Evolutionary conservation across 92 coral and sea anemone species (phyloP), one percentile per base, ranked within the genome.

Genomic region (Palythoa heliodiscus): DNA sequence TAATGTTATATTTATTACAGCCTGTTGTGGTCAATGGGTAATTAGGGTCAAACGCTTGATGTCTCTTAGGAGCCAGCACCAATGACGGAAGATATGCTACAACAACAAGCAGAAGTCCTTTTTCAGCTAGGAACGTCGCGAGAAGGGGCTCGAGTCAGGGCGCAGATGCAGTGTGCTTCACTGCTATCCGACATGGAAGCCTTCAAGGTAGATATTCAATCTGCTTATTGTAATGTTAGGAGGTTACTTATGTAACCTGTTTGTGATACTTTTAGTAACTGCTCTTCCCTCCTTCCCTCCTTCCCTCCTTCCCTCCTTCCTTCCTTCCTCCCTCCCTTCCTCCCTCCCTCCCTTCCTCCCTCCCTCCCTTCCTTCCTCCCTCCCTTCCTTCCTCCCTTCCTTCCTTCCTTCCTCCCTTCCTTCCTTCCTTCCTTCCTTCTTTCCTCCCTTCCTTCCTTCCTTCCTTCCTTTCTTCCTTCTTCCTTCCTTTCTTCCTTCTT

Each of bases 141-240:
- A 75, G 99, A 97, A 84, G 99, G 99, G 22, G 93, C 99, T 40
- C 96, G 99, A 14, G 98, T 97, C 68, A 91, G 99, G 75, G 99
- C 99, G 20, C 98, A 97, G 87, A 97, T 97, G 97, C 99, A 97
- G 87, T 92, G 98, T 52, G 99, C 99, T 22, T 97, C 98, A n/a
- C 73, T 97, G 78, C 94, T 97, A 40, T 97, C 99, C 17, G 99
- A 97, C 55, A 97, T 97, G 99, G 97, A 97, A 87, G 99, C 99
- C 13, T 97, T 97, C 48, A 97, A 97, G 95, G 99, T 95, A 75
- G 57, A 66, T 38, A 19, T 10, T 20, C 16, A 52, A 25, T 47
- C 9, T 29, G 10, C 5, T 38, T 81, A 4, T 22, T 29, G 13
- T 6, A 63, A 1, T 37, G 87, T 69, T 83, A 71, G 71, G 84